These are phyloP conservation scores for Heliornis fulica DNA, from an alignment of 2,113 vertebrate genomes.

Conservation along the genomic window DNA sequence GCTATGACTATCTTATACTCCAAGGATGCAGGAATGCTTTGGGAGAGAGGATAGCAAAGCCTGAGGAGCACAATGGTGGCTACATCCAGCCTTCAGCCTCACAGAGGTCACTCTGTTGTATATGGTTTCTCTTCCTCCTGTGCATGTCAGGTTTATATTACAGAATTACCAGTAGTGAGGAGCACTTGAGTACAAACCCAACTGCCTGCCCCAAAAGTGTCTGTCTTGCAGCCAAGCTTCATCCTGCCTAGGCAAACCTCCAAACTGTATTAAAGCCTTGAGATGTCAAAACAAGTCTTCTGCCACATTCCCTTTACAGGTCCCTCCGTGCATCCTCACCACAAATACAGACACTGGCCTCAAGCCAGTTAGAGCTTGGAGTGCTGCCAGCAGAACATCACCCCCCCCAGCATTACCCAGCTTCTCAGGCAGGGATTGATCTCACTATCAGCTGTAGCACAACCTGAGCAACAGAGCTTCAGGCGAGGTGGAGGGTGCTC, in stretches of 20 bases:
- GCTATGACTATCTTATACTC: fast-evolving
- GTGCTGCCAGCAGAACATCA: neutral
- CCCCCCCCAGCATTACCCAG: neutral
- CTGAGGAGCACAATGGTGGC: neutral
- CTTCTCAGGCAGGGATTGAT: neutral
- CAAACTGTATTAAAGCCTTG: constrained; percentile 1
- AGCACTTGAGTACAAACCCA: neutral
- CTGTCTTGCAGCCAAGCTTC: neutral
- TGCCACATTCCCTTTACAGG: neutral
- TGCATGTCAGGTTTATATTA: neutral
- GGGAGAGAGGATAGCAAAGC: neutral
- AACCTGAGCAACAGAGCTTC: neutral
- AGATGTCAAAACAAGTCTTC: constrained; percentile 47
- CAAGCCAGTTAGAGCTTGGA: neutral
- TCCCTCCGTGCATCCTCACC: neutral
- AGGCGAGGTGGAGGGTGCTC: neutral
- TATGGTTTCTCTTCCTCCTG: fast-evolving
- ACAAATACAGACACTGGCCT: neutral
- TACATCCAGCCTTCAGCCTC: neutral
- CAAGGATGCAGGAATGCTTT: neutral
- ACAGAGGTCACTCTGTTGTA: neutral
- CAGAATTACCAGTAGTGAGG: neutral
- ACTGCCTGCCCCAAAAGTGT: neutral
- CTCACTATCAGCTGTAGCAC: neutral
- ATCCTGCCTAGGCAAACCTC: constrained; percentile 17